These are phyloP conservation scores for Pangasius larnaudii DNA, from an alignment of 2,797 vertebrate genomes.

Conservation along the genomic window DNA sequence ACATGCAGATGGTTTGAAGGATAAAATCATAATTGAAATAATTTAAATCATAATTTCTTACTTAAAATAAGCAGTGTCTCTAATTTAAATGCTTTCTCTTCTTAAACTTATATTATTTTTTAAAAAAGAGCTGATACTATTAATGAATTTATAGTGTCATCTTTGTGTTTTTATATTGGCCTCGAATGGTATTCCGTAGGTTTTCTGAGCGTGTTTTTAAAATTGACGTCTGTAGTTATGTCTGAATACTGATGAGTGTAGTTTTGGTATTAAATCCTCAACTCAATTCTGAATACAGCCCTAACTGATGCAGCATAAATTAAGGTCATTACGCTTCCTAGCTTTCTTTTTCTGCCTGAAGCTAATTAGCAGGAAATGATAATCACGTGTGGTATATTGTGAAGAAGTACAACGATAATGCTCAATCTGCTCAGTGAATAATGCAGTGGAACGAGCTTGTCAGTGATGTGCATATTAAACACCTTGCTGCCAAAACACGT, in stretches of 20 bases:
- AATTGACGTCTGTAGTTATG: background rate
- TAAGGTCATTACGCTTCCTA: background rate
- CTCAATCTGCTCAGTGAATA: conserved; percentile 46
- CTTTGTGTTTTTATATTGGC: background rate
- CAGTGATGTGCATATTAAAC: conserved; percentile 36
- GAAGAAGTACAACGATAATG: background rate
- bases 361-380: conserved; percentile 2
- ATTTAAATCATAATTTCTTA: background rate
- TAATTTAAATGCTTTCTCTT: background rate
- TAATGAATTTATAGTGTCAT: background rate
- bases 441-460: conserved; percentile 37
- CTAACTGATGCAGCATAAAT: background rate
- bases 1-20: background rate
- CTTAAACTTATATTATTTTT: background rate
- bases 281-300: background rate
- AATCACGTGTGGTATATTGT: background rate
- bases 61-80: background rate
- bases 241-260: background rate
- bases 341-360: background rate
- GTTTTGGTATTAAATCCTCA: background rate
- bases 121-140: background rate
- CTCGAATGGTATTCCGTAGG: background rate
- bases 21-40: no score
- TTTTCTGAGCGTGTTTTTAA: background rate
- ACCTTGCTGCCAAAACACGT: conserved; percentile 25